Percentiles rank a stretch among this genome's conserved stretches.
phyloP scores from a whole-genome alignment of 2,888 invertebrate species.

The Apodemia duryi region DNA sequence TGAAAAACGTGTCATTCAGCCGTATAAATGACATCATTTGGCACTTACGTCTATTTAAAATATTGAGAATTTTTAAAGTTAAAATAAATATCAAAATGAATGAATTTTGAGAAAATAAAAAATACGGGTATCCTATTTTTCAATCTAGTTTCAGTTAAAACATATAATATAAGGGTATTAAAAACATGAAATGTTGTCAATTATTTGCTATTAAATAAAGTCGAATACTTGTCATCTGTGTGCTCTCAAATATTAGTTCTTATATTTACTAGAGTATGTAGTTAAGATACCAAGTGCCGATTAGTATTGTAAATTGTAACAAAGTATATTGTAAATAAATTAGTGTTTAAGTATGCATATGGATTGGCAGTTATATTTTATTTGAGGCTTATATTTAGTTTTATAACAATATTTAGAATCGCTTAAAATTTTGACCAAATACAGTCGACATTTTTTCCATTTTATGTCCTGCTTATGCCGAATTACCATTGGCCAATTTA shows the following conservation, averaged over 20 bases:
- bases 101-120: no score
- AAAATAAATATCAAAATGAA: no score
- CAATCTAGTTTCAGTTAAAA: no score
- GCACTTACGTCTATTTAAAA: no score
- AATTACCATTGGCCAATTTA: no score
- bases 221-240: not conserved
- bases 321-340: slow-evolving; percentile 25
- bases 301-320: slow-evolving; percentile 51
- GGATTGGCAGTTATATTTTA: slow-evolving; percentile 8
- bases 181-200: no score
- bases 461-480: not conserved
- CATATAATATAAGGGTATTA: no score
- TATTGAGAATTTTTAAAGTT: no score
- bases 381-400: slow-evolving; percentile 10
- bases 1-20: no score
- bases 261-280: not conserved
- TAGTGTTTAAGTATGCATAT: slow-evolving; percentile 16
- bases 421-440: not conserved
- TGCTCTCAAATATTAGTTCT: not conserved
- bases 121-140: no score
- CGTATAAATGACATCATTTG: no score
- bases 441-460: not conserved
- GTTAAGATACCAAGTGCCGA: slow-evolving; percentile 55
- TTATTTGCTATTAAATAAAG: slow-evolving; percentile 10
- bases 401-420: not conserved